A percentile compares a stretch with the other conserved stretches of the same genome.
Conservation (phyloP, 2,888 invertebrate species). For the Acrobasis repandana region DNA sequence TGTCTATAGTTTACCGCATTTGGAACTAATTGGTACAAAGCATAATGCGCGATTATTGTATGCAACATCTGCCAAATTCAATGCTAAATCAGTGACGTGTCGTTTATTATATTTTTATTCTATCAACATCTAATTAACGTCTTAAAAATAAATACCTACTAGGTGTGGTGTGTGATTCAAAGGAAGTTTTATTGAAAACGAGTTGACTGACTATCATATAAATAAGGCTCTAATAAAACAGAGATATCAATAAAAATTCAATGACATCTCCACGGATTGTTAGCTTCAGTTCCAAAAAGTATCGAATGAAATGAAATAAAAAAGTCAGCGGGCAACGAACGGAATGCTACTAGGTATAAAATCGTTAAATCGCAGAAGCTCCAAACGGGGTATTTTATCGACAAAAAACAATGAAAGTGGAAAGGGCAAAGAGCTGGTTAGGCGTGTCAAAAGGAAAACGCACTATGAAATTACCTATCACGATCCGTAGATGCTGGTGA, state of each 20-base stretch:
- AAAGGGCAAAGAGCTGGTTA: constrained; percentile 71
- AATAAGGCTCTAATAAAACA: constrained; percentile 11
- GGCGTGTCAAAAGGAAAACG: constrained; percentile 75
- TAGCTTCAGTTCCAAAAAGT: constrained; percentile 22
- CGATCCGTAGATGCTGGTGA: constrained; percentile 71
- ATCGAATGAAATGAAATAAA: constrained; percentile 24
- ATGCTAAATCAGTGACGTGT: constrained; percentile 3
- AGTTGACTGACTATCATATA: background rate
- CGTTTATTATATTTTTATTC: background rate
- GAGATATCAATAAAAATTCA: constrained; percentile 20
- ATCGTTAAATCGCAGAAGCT: constrained; percentile 34
- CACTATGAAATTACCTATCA: constrained; percentile 80
- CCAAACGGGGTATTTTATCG: constrained; percentile 32
- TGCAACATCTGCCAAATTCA: constrained; percentile 68
- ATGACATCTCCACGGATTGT: constrained; percentile 17
- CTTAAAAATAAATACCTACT: background rate
- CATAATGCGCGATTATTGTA: constrained; percentile 68
- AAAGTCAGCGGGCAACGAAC: constrained; percentile 35
- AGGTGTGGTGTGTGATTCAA: constrained; percentile 10
- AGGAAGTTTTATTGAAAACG: constrained; percentile 5
- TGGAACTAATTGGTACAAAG: constrained; percentile 81
- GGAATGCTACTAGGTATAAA: constrained; percentile 28
- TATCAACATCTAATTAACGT: constrained; percentile 14
- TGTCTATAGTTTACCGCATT: constrained; percentile 74
- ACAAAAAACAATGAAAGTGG: constrained; percentile 66